Evolutionary conservation across 2,797 vertebrate species (phyloP).

Genomic region (Ataeniobius toweri): DNA sequence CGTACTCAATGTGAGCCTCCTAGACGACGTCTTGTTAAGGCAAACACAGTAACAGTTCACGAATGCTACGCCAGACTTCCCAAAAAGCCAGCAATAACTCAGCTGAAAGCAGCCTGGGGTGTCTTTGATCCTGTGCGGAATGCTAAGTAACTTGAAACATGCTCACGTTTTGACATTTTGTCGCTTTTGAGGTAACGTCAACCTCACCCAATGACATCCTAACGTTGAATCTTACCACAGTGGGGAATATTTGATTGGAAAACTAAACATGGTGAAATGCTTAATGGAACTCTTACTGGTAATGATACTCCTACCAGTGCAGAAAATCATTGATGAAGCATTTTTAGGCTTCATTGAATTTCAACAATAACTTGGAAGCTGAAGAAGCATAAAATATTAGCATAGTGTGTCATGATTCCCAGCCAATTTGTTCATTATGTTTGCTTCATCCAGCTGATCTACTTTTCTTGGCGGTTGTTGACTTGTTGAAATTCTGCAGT

Average conservation of each 20-base stretch:
- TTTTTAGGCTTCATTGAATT: constrained; percentile 37
- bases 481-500: constrained; percentile 41
- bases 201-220: constrained; percentile 33
- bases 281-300: constrained; percentile 31
- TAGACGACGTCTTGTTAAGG: constrained; percentile 19
- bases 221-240: constrained; percentile 14
- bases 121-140: constrained; percentile 4
- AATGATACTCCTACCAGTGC: constrained; percentile 24
- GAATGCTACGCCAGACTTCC: not conserved
- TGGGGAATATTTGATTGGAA: constrained; percentile 39
- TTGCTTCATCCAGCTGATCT: constrained; percentile 49
- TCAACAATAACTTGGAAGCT: constrained; percentile 7
- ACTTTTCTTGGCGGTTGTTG: constrained; percentile 59
- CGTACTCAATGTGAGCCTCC: constrained; percentile 83
- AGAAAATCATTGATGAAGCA: constrained; percentile 4
- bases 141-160: not conserved
- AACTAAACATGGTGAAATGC: constrained; percentile 42
- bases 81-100: not conserved
- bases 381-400: constrained; percentile 25
- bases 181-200: constrained; percentile 20
- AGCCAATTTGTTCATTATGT: constrained; percentile 28
- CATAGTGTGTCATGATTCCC: constrained; percentile 35
- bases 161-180: constrained; percentile 4
- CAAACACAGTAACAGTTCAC: constrained; percentile 1
- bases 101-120: not conserved